Conservation (phyloP, 2,113 vertebrate species). For the Mustela lutreola region DNA sequence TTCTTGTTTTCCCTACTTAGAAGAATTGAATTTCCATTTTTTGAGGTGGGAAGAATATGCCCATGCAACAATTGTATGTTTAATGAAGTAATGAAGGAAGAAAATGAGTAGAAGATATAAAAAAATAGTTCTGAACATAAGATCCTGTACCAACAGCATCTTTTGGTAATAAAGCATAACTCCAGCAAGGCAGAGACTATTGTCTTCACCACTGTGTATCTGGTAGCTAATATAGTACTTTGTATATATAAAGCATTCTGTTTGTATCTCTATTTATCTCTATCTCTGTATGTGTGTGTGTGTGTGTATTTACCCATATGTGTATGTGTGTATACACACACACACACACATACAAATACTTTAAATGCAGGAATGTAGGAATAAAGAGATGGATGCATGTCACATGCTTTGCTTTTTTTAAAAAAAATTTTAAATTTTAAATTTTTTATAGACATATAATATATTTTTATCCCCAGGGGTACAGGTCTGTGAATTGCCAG, state of each 20-base stretch:
- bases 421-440: too few relatives aligned
- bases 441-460: too few relatives aligned
- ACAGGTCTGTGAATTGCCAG: too few relatives aligned
- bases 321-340: not conserved
- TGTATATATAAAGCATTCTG: not conserved
- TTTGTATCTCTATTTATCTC: not conserved
- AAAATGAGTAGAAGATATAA: not conserved
- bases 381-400: not conserved
- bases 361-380: not conserved
- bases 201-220: not conserved
- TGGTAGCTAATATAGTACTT: not conserved
- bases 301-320: too few relatives aligned
- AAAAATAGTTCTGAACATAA: not conserved
- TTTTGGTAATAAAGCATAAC: not conserved
- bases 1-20: constrained; percentile 4
- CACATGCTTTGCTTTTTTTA: not conserved
- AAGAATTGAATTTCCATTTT: not conserved
- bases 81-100: not conserved
- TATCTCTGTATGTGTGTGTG: not conserved
- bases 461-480: too few relatives aligned
- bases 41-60: not conserved
- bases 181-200: not conserved
- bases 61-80: not conserved
- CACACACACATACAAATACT: not conserved
- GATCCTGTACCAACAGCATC: not conserved